Evolutionary conservation across 1,140 invertebrate species (phyloP), one percentile per base, ranked within the genome.

Genomic region (Mactra quadrangularis): DNA sequence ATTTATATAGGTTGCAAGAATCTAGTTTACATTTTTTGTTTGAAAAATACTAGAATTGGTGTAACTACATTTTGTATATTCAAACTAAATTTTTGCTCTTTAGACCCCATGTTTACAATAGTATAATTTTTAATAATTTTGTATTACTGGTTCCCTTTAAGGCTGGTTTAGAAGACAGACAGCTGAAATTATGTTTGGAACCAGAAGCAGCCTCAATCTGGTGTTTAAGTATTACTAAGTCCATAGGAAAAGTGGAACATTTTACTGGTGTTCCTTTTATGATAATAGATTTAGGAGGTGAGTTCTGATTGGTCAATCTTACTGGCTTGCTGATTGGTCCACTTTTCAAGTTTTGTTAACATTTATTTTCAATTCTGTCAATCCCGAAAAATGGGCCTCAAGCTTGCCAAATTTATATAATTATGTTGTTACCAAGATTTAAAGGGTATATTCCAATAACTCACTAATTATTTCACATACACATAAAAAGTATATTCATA

Each of bases 261-360:
- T 33, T 25, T 0, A 52, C 38, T 7, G 52, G 52, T 13, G 38
- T 19, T 17, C 33, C 52, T 17, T 74, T 53, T n/a, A 74, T 74
- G 70, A 52, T 74, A 7, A 31, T 74, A 3, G 70, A 74, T 74
- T 45, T 74, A 35, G 70, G 70, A 45, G 70, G 70, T 74, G 45
- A 45, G 27, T 15, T 47, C 19, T 47, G 45, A 47, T 47, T 7
- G 7, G 7, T 47, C 19, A 11, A 47, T 11, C 19, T 7, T 19
- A 11, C 7, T 19, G 19, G 19, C 19, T 19, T 11, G 45, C 45
- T 47, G 45, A 7, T 47, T 53, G 7, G 19, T 19, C 7, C 19
- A 19, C 7, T 11, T 11, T 11, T 19, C 19, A 19, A 47, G 7
- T 47, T 47, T 19, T 47, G 45, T 47, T 7, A 47, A 47, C 45